Evolutionary conservation across 2,888 invertebrate genomes (phyloP).

Genomic region (Parochlus steinenii): DNA sequence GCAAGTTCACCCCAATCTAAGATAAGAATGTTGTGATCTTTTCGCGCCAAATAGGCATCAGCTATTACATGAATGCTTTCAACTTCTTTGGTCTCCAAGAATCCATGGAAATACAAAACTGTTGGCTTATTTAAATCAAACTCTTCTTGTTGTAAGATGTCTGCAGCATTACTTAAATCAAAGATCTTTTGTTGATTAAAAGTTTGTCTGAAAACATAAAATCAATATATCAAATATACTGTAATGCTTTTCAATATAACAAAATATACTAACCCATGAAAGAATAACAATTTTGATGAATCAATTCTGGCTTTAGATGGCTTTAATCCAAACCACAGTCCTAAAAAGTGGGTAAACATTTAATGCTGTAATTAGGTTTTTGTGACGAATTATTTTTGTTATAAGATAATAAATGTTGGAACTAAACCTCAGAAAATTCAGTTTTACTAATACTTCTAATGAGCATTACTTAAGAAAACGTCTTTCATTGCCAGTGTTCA

Average conservation of each 20-base stretch:
- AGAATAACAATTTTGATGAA: slow-evolving; percentile 6
- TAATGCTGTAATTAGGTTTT: too few relatives aligned
- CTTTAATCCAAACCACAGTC: slow-evolving; percentile 7
- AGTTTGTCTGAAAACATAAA: not conserved
- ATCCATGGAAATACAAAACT: slow-evolving; percentile 8
- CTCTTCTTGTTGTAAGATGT: slow-evolving; percentile 8
- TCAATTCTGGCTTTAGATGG: slow-evolving; percentile 6
- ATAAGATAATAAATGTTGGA: too few relatives aligned
- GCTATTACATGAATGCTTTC: slow-evolving; percentile 34
- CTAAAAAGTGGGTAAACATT: too few relatives aligned
- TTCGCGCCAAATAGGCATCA: slow-evolving; percentile 24
- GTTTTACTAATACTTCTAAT: too few relatives aligned
- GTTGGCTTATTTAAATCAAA: slow-evolving; percentile 7
- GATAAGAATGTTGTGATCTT: slow-evolving; percentile 24
- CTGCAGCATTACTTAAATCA: slow-evolving; percentile 1
- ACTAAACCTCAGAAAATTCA: too few relatives aligned
- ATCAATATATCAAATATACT: not conserved
- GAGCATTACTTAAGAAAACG: too few relatives aligned
- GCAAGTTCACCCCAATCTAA: slow-evolving; percentile 28
- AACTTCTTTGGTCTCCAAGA: slow-evolving; percentile 1
- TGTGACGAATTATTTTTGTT: too few relatives aligned
- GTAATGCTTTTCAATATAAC: not conserved
- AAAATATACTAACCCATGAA: slow-evolving; percentile 7
- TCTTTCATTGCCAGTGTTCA: too few relatives aligned
- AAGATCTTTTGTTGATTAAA: slow-evolving; percentile 6